These are phyloP conservation scores for Hippotragus niger DNA, from an alignment of 2,113 vertebrate species.

Conservation along the genomic window DNA sequence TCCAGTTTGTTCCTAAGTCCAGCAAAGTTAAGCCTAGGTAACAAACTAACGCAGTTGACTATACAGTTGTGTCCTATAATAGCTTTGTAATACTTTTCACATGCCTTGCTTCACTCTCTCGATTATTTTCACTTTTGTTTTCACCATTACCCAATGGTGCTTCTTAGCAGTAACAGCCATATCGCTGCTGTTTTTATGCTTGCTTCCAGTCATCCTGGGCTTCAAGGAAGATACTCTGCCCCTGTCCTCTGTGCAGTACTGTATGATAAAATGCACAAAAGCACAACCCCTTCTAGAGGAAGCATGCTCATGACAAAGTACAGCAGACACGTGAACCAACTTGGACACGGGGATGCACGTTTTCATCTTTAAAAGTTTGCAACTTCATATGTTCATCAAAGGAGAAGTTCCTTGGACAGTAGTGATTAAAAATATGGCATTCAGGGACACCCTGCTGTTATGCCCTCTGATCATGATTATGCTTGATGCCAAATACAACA, in stretches of 20 bases:
- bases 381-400: not conserved
- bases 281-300: not conserved
- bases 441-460: rapidly evolving
- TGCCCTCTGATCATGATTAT: not conserved
- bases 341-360: rapidly evolving
- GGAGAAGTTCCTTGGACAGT: not conserved
- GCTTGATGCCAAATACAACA: not conserved
- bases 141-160: not conserved
- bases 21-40: not conserved
- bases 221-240: not conserved
- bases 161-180: not conserved
- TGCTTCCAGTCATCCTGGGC: not conserved
- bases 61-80: not conserved
- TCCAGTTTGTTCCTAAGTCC: not conserved
- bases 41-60: not conserved
- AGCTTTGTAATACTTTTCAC: not conserved
- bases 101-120: not conserved
- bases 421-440: not conserved
- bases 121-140: not conserved
- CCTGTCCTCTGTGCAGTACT: not conserved
- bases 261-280: not conserved
- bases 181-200: not conserved
- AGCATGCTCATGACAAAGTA: not conserved
- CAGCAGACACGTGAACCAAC: not conserved
- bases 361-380: not conserved